phyloP scores from a whole-genome alignment of 2,797 vertebrate genomes.

The Esox masquinongy region DNA sequence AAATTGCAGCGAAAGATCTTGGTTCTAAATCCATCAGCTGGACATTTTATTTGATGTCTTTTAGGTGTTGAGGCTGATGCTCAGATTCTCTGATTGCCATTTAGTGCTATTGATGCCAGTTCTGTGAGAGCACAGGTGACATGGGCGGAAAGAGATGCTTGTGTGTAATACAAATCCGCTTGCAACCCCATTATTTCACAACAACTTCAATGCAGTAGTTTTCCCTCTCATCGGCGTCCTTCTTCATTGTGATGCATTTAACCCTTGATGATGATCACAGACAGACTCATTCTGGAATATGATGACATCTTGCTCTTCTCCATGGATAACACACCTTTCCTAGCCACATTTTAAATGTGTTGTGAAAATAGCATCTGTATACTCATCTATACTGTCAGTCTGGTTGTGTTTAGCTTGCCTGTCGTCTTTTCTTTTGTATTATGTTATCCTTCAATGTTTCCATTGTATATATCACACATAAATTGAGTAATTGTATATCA shows the following conservation, averaged over 20 bases:
- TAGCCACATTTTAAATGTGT: conserved; percentile 12
- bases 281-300: conserved; percentile 39
- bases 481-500: not conserved
- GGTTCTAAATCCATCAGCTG: conserved; percentile 35
- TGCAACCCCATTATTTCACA: conserved; percentile 45
- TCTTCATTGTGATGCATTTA: conserved; percentile 48
- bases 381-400: not conserved
- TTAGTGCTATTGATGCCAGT: conserved; percentile 72
- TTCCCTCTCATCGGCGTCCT: conserved; percentile 41
- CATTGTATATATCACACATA: not conserved
- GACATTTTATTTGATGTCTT: conserved; percentile 39
- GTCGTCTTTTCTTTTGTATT: not conserved
- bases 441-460: not conserved
- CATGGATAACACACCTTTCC: not conserved
- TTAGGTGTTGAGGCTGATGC: conserved; percentile 43
- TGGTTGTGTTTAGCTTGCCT: not conserved
- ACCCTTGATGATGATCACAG: conserved; percentile 49
- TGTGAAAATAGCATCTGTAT: conserved; percentile 20
- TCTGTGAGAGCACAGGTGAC: conserved; percentile 58
- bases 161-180: conserved; percentile 58
- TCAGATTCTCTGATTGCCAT: conserved; percentile 62
- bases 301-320: conserved; percentile 42
- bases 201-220: conserved; percentile 43
- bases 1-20: conserved; percentile 31
- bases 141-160: conserved; percentile 54